A percentile compares a stretch with the other conserved stretches of the same genome.
Conservation (phyloP, 2,113 vertebrate species). For the Chlamydotis undulata region DNA sequence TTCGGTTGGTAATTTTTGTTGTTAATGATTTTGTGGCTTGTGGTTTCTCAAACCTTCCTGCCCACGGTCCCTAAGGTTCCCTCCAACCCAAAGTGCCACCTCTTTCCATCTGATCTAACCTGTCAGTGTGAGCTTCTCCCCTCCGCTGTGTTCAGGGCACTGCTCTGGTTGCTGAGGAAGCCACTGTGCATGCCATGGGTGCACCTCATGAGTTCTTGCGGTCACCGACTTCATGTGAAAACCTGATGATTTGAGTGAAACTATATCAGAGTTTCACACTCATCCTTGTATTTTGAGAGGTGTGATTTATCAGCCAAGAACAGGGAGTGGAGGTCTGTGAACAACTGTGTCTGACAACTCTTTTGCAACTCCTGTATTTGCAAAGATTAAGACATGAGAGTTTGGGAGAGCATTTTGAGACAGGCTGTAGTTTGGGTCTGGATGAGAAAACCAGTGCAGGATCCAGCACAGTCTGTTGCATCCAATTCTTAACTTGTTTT, state of each 20-base stretch:
- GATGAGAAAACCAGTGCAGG: neutral
- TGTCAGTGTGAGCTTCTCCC: neutral
- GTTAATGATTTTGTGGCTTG: neutral
- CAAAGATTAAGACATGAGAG: neutral
- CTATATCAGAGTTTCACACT: neutral
- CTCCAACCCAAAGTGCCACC: accelerated
- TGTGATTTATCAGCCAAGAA: neutral
- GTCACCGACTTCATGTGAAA: neutral
- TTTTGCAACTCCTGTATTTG: neutral
- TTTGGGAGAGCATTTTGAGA: neutral
- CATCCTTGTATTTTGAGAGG: neutral
- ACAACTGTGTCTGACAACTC: neutral
- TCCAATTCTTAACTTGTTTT: neutral
- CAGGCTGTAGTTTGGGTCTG: neutral
- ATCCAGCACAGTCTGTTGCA: neutral
- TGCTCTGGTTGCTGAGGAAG: neutral
- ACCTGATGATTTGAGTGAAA: neutral
- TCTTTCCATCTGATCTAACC: neutral
- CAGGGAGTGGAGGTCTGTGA: neutral
- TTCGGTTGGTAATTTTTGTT: neutral
- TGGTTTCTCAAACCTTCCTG: neutral
- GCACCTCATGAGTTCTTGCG: neutral
- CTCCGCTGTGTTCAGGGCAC: accelerated
- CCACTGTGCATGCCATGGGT: neutral
- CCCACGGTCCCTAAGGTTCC: neutral